A percentile compares a stretch with the other conserved stretches of the same genome.
Conservation (phyloP, 2,888 invertebrate genomes). For the Leuctra nigra region DNA sequence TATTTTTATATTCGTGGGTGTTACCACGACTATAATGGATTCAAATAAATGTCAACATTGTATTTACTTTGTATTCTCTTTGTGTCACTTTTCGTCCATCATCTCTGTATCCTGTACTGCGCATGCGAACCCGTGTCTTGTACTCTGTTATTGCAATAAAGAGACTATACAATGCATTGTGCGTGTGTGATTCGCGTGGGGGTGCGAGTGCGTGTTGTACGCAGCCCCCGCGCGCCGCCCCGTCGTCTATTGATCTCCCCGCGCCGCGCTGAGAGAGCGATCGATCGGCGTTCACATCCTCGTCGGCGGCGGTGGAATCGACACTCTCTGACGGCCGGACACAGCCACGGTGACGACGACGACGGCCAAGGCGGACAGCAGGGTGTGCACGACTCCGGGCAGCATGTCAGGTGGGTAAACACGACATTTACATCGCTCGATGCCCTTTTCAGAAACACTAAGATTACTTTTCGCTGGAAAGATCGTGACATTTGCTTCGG, state of each 20-base stretch:
- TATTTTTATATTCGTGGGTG: too few relatives aligned
- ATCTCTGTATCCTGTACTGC: too few relatives aligned
- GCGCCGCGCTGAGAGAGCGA: not conserved
- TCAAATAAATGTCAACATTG: too few relatives aligned
- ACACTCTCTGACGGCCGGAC: not conserved
- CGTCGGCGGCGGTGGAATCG: conserved; percentile 5
- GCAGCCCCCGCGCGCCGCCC: not conserved
- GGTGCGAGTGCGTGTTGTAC: not conserved
- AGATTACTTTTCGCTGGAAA: not conserved
- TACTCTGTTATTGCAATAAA: too few relatives aligned
- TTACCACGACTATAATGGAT: too few relatives aligned
- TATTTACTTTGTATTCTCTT: too few relatives aligned
- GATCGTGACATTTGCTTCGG: conserved; percentile 12
- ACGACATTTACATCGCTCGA: too few relatives aligned
- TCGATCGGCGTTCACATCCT: not conserved
- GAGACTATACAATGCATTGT: too few relatives aligned
- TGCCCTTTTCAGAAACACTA: too few relatives aligned
- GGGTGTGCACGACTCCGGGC: not conserved
- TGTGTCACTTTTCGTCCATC: too few relatives aligned
- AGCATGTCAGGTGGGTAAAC: conserved; percentile 1
- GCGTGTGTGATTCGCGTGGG: too few relatives aligned
- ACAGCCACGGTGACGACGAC: not conserved
- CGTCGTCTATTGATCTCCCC: conserved; percentile 4
- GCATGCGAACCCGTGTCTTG: too few relatives aligned
- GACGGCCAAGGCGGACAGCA: not conserved